These are phyloP conservation scores for Rhabdomys dilectus DNA, from an alignment of 2,113 vertebrate genomes.

Conservation along the genomic window DNA sequence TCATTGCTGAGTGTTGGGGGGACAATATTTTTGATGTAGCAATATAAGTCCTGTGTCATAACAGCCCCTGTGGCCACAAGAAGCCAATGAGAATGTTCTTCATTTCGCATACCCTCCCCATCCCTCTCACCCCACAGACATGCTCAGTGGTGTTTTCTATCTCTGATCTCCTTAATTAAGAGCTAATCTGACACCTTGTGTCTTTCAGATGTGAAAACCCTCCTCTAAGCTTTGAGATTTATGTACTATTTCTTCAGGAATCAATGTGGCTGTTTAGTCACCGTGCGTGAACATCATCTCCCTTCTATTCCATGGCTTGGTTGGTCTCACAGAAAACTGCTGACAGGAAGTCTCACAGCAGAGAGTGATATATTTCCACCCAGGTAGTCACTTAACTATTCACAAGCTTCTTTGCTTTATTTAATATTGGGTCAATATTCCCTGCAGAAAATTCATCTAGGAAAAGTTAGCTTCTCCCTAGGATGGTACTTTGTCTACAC, in stretches of 20 bases:
- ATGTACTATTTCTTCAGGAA: background rate
- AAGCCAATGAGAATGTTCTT: background rate
- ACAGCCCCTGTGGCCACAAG: background rate
- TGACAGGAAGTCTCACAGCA: background rate
- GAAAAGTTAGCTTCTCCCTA: background rate
- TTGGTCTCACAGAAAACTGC: background rate
- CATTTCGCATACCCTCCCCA: background rate
- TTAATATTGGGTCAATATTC: background rate
- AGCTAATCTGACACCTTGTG: background rate
- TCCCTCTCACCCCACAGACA: background rate
- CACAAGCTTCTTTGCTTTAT: background rate
- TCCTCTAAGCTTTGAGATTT: background rate
- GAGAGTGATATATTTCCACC: background rate
- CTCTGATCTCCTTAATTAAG: background rate
- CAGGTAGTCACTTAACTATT: background rate
- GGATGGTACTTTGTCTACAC: background rate
- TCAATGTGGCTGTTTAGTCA: background rate
- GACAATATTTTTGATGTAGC: background rate
- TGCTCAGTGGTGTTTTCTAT: too few relatives aligned
- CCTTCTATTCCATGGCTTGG: background rate
- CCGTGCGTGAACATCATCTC: background rate
- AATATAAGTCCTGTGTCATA: background rate
- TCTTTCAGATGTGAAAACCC: background rate
- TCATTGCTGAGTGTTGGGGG: background rate
- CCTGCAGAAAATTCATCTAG: background rate